phyloP scores from a whole-genome alignment of 2,888 invertebrate species.

The Synanthedon tipuliformis region DNA sequence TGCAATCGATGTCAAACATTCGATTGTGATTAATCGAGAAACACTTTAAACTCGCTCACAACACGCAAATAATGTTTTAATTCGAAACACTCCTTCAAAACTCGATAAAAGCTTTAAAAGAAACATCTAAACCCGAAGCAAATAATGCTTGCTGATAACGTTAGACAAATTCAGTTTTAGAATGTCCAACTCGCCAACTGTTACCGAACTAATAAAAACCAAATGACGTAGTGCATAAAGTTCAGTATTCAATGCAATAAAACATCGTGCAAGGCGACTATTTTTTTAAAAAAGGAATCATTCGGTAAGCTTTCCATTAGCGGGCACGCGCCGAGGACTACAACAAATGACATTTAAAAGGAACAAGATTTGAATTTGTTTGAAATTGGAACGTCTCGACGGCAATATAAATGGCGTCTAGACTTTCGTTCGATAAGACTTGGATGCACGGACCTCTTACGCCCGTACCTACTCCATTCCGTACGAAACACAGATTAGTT shows the following conservation, averaged over 20 bases:
- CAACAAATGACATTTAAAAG: conserved; percentile 61
- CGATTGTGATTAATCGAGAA: conserved; percentile 39
- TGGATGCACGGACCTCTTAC: not conserved
- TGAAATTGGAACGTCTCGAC: conserved; percentile 51
- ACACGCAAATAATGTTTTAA: conserved; percentile 57
- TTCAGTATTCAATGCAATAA: not conserved
- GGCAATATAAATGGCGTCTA: conserved; percentile 57
- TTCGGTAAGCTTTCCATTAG: conserved; percentile 47
- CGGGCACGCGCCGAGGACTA: conserved; percentile 60
- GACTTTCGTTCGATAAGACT: conserved; percentile 44
- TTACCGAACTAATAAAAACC: not conserved
- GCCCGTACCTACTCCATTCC: not conserved
- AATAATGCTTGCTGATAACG: conserved; percentile 52
- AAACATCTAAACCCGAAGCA: conserved; percentile 46
- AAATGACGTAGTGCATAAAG: not conserved
- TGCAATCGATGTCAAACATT: conserved; percentile 15
- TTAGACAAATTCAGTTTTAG: conserved; percentile 28
- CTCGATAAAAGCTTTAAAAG: conserved; percentile 51
- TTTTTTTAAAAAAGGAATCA: conserved; percentile 22
- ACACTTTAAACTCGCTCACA: conserved; percentile 48
- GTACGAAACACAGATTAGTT: not conserved
- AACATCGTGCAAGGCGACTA: not conserved
- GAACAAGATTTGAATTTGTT: conserved; percentile 56
- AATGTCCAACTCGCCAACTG: conserved; percentile 7
- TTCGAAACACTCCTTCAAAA: conserved; percentile 20